These are phyloP conservation scores for Adelognathus sp. DNA, from an alignment of 2,888 invertebrate genomes.

Conservation along the genomic window DNA sequence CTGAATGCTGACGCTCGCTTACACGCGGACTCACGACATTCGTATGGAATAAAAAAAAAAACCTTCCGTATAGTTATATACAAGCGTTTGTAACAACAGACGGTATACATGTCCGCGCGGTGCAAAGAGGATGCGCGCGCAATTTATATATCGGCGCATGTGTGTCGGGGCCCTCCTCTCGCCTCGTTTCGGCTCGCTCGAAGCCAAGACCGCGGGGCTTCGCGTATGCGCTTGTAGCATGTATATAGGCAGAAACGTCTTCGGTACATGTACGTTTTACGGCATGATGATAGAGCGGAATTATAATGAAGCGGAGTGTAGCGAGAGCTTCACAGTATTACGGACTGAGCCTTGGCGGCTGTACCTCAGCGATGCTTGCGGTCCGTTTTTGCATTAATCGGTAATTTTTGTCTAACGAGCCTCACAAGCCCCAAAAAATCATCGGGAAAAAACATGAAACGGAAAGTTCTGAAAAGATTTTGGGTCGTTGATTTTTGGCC, in stretches of 20 bases:
- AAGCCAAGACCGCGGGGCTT: neutral
- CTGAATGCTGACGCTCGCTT: conserved; percentile 56
- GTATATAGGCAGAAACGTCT: neutral
- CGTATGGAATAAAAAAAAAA: conserved; percentile 14
- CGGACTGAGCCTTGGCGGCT: neutral
- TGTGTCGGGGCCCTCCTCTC: conserved; percentile 25
- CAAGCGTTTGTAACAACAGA: neutral
- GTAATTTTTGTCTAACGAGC: too few species aligned
- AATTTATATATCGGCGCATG: conserved; percentile 34
- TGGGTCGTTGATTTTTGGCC: too few species aligned
- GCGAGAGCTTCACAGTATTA: neutral
- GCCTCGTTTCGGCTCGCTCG: conserved; percentile 28
- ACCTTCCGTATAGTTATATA: neutral
- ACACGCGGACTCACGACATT: conserved; percentile 38
- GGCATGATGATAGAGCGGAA: conserved; percentile 48
- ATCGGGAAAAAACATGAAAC: too few species aligned
- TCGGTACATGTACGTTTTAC: conserved; percentile 47
- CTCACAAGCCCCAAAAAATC: too few species aligned
- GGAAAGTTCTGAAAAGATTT: too few species aligned
- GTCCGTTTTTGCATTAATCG: too few species aligned
- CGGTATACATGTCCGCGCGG: neutral
- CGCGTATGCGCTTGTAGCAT: neutral
- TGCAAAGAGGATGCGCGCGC: conserved; percentile 48
- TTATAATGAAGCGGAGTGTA: conserved; percentile 44
- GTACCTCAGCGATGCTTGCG: too few species aligned